A percentile compares a stretch with the other conserved stretches of the same genome.
Conservation (phyloP, 2,888 invertebrate species). For the Rhorus exstirpatorius region DNA sequence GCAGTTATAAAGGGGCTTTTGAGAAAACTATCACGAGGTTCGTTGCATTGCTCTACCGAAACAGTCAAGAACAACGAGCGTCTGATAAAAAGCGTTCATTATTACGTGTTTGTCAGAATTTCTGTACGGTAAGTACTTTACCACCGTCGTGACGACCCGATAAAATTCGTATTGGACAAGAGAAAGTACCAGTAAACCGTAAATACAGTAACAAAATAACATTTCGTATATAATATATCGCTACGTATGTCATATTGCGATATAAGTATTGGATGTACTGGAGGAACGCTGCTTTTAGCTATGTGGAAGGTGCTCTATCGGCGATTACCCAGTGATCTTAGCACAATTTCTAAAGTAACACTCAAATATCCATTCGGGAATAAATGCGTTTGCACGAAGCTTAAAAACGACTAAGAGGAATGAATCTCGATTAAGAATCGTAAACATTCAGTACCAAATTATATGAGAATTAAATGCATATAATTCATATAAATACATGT, state of each 20-base stretch:
- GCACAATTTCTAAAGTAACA: conserved; percentile 27
- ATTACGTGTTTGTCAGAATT: conserved; percentile 44
- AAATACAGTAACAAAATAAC: conserved; percentile 21
- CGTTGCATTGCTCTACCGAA: conserved; percentile 15
- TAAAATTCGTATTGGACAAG: conserved; percentile 53
- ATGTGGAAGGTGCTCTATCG: conserved; percentile 16
- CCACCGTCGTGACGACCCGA: conserved; percentile 49
- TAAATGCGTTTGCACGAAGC: background rate
- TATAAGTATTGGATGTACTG: background rate
- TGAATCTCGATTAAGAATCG: background rate
- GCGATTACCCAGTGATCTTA: conserved; percentile 15
- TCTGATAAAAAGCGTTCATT: conserved; percentile 36
- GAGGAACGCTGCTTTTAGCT: conserved; percentile 15
- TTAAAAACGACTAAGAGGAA: conserved; percentile 22
- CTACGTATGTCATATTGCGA: background rate
- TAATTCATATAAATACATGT: background rate
- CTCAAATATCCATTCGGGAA: conserved; percentile 25
- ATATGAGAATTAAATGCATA: conserved; percentile 1
- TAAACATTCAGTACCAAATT: conserved; percentile 5
- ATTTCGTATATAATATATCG: background rate
- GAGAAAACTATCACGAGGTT: background rate
- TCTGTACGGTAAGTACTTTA: conserved; percentile 25
- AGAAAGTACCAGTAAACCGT: conserved; percentile 33
- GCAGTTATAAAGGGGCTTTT: conserved; percentile 26
- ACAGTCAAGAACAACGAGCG: conserved; percentile 27